These are phyloP conservation scores for Scytalopus superciliaris DNA, from an alignment of 2,113 vertebrate genomes.

Conservation along the genomic window DNA sequence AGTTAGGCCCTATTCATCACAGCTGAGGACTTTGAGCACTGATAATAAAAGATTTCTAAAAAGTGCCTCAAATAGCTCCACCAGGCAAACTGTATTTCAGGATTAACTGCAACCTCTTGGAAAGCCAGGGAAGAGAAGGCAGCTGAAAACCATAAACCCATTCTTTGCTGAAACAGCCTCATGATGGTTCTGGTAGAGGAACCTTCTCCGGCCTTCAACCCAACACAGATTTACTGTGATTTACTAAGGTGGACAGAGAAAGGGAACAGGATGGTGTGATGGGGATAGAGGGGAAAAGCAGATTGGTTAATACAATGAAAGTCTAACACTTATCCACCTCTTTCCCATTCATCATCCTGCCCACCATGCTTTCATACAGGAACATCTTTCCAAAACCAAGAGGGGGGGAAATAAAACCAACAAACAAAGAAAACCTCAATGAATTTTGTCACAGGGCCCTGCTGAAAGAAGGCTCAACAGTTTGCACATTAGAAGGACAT, in stretches of 20 bases:
- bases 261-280: neutral
- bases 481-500: slow-evolving; percentile 22
- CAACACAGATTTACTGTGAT: neutral
- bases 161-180: neutral
- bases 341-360: neutral
- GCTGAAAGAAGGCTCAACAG: slow-evolving; percentile 57
- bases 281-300: neutral
- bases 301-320: neutral
- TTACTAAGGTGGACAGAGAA: neutral
- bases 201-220: neutral
- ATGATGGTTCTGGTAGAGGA: neutral
- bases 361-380: neutral
- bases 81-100: slow-evolving; percentile 7
- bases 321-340: neutral
- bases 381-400: neutral
- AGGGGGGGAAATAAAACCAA: neutral
- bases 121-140: slow-evolving; percentile 14
- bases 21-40: neutral
- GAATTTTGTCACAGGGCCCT: slow-evolving; percentile 61
- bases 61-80: slow-evolving; percentile 24
- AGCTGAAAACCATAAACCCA: neutral
- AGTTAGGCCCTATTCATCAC: neutral
- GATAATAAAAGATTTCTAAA: neutral
- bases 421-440: neutral
- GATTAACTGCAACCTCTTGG: slow-evolving; percentile 7